phyloP scores from a whole-genome alignment of 2,888 invertebrate species.

The Archips crataeganus region DNA sequence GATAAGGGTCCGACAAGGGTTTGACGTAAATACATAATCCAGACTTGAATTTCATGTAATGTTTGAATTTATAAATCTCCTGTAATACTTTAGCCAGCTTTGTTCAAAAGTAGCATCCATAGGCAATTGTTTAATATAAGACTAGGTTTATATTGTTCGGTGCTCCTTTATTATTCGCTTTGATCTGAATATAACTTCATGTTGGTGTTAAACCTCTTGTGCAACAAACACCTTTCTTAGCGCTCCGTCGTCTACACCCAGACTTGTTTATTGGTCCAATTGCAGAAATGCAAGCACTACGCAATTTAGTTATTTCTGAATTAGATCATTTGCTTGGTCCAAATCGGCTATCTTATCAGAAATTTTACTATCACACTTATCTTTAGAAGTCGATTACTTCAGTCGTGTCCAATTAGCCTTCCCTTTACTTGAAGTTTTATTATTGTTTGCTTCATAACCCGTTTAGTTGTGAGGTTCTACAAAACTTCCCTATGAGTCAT shows the following conservation, averaged over 20 bases:
- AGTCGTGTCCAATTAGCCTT: slow-evolving; percentile 26
- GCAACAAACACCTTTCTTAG: background rate
- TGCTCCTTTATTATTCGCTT: background rate
- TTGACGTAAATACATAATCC: slow-evolving; percentile 28
- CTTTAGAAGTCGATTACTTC: slow-evolving; percentile 21
- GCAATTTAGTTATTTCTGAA: slow-evolving; percentile 19
- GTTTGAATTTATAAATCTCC: background rate
- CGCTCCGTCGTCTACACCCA: background rate
- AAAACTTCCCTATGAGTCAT: slow-evolving; percentile 36
- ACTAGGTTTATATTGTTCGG: background rate
- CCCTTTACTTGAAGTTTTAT: slow-evolving; percentile 28
- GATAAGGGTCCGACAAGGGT: slow-evolving; percentile 29
- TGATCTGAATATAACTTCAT: slow-evolving; percentile 2
- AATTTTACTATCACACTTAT: slow-evolving; percentile 65
- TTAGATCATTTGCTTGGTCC: slow-evolving; percentile 68
- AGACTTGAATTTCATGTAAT: slow-evolving; percentile 6
- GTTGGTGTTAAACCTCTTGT: background rate
- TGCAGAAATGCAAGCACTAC: background rate
- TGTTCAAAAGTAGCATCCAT: background rate
- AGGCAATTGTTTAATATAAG: background rate
- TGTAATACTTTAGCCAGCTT: background rate
- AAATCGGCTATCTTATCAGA: slow-evolving; percentile 53
- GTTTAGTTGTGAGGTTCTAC: slow-evolving; percentile 8
- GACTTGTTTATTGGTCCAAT: background rate
- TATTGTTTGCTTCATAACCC: slow-evolving; percentile 38